phyloP scores from a whole-genome alignment of 2,797 vertebrate genomes.

The Mormyrus proboscirostris region DNA sequence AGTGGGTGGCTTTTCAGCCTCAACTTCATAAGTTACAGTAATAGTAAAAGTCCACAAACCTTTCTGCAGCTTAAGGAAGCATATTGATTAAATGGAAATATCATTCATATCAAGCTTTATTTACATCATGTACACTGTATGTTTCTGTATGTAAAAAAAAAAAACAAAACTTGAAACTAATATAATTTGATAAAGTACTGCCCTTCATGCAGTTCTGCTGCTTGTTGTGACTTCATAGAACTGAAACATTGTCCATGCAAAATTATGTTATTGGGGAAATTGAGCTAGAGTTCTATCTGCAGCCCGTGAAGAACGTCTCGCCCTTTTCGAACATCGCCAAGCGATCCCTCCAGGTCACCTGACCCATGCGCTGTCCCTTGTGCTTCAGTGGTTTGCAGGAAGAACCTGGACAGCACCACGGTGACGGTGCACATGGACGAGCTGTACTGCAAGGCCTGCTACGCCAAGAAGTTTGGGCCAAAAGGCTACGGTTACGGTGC shows the following conservation, averaged over 20 bases:
- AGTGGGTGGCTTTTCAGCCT: neutral
- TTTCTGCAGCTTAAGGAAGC: neutral
- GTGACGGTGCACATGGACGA: slow-evolving; percentile 88
- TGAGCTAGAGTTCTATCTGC: neutral
- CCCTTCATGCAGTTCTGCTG: neutral
- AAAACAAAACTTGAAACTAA: neutral
- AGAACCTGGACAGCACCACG: slow-evolving; percentile 94
- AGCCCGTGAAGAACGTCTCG: neutral
- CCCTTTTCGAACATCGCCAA: neutral
- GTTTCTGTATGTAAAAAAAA: neutral
- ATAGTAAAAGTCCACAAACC: neutral
- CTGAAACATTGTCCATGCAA: neutral
- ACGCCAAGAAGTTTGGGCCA: slow-evolving; percentile 91
- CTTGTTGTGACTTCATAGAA: neutral
- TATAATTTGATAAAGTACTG: neutral
- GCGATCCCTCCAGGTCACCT: neutral
- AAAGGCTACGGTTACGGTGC: slow-evolving; percentile 93
- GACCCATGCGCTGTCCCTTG: neutral
- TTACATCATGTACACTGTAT: neutral
- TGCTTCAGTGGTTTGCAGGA: slow-evolving; percentile 82
- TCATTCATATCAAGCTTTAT: neutral
- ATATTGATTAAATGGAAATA: neutral
- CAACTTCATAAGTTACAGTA: neutral
- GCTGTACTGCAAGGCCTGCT: slow-evolving; percentile 96
- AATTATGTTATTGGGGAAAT: neutral